These are phyloP conservation scores for Nephrotoma flavescens DNA, from an alignment of 2,888 invertebrate species.

Conservation along the genomic window DNA sequence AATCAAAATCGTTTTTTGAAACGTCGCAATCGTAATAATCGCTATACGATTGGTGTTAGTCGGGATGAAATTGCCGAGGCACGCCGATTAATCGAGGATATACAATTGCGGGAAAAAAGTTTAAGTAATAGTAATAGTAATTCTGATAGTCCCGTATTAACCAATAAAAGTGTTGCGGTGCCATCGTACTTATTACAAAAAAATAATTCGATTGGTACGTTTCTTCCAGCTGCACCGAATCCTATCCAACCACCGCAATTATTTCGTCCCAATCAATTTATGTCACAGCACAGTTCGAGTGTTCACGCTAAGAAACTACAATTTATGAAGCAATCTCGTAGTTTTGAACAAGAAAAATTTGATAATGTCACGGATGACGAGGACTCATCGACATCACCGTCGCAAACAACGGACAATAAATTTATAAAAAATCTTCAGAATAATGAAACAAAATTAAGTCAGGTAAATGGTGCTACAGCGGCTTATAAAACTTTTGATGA, in stretches of 20 bases:
- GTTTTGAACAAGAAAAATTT: conserved; percentile 12
- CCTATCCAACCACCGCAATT: conserved; percentile 14
- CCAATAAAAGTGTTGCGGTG: not conserved
- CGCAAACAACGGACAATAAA: not conserved
- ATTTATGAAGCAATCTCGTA: conserved; percentile 14
- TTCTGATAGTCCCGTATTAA: not conserved
- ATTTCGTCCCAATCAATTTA: conserved; percentile 28
- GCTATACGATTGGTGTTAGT: conserved; percentile 75
- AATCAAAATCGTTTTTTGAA: conserved; percentile 35
- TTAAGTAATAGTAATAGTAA: conserved; percentile 12
- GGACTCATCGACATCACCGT: conserved; percentile 18
- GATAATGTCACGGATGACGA: not conserved
- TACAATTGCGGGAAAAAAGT: conserved; percentile 32
- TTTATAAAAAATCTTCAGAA: not conserved
- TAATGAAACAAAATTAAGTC: not conserved
- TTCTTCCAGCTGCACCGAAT: not conserved
- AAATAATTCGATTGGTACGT: not conserved
- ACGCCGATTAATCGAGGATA: conserved; percentile 56
- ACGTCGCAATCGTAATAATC: conserved; percentile 43
- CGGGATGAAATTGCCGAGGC: conserved; percentile 68
- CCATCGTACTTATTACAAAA: not conserved
- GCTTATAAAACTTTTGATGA: conserved; percentile 14
- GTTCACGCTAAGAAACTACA: conserved; percentile 4
- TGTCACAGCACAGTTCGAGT: conserved; percentile 14
- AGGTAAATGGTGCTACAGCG: conserved; percentile 10